Base-by-base conservation (phyloP, 1,140 invertebrate genomes). In the Pseudomyrmex gracilis region DNA sequence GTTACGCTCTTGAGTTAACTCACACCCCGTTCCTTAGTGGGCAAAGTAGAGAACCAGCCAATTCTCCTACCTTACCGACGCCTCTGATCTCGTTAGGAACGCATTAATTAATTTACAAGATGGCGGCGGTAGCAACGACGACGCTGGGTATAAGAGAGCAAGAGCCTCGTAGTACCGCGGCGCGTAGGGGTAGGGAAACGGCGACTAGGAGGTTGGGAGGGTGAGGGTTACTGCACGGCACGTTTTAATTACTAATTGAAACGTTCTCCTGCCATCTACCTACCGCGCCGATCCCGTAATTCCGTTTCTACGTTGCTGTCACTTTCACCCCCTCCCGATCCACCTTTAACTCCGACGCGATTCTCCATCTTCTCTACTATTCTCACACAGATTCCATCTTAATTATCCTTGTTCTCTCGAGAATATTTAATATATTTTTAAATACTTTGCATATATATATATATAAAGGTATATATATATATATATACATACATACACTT, bases 81-180 rank as follows among this genome's bases (percentile, higher is more conserved):
- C 92, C 91, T 92, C 91, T 92, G 91, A 94, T 94, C 93, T 93
- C 91, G 92, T 93, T 94, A 93, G 88, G 89, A 87, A 85, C 86
- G 89, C 91, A 92, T 93, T 94, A 93, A 93, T 93, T 94, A 92
- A 92, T 93, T 93, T 93, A 92, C 92, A 94, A 93, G 91, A 93
- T 92, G 92, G 90, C 90, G 90, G 77, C 85, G 87, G 77, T 55
- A 68, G 80, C 64, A 73, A 78, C 70, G 73, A 74, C 83, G 86
- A 87, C 85, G 17, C 5, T 34, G 5, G 5, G 58, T 74, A 73
- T 77, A 84, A 71, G 83, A 83, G 87, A 88, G 73, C 80, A 88
- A 78, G 87, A 88, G 68, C 80, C 77, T 73, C 86, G 73, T 78
- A 60, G 82, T 76, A 66, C 61, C 61, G 61, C 83, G 73, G 60